phyloP scores from a whole-genome alignment of 2,888 invertebrate species.

The Mystacides longicornis region DNA sequence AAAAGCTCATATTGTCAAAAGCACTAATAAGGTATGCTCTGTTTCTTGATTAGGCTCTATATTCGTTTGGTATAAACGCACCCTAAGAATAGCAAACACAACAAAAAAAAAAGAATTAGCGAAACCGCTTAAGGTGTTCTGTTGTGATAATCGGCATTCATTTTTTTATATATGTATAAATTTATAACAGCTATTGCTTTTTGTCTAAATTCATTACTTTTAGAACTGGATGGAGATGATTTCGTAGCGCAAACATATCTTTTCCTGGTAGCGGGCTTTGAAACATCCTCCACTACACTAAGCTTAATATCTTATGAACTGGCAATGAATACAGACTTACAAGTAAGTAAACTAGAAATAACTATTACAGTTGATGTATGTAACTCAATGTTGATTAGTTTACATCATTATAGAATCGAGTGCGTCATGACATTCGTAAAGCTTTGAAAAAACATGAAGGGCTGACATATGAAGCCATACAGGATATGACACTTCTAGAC shows the following conservation, averaged over 20 bases:
- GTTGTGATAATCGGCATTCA: too few relatives aligned
- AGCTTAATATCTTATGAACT: conserved; percentile 31
- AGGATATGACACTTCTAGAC: conserved; percentile 33
- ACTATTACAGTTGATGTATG: too few relatives aligned
- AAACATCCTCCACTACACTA: conserved; percentile 33
- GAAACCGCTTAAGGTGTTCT: too few relatives aligned
- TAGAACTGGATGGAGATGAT: conserved; percentile 24
- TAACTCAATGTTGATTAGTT: not conserved
- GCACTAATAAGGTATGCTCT: too few relatives aligned
- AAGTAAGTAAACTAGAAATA: too few relatives aligned
- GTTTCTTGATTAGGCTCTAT: not conserved
- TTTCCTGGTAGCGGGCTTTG: conserved; percentile 34
- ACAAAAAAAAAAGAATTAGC: too few relatives aligned
- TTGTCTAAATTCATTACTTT: too few relatives aligned
- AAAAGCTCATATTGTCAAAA: too few relatives aligned
- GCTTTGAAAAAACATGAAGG: conserved; percentile 24
- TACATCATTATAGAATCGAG: conserved; percentile 5
- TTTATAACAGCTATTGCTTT: not conserved
- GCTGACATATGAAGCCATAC: conserved; percentile 30
- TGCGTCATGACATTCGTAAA: conserved; percentile 8
- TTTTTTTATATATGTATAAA: not conserved
- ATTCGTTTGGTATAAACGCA: not conserved
- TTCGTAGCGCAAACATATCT: conserved; percentile 31
- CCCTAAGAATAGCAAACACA: too few relatives aligned
- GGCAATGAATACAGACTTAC: conserved; percentile 31